A percentile compares a stretch with the other conserved stretches of the same genome.
These are phyloP conservation scores for Eustalomyia histrio DNA, from an alignment of 2,888 invertebrate species.

Conservation along the genomic window DNA sequence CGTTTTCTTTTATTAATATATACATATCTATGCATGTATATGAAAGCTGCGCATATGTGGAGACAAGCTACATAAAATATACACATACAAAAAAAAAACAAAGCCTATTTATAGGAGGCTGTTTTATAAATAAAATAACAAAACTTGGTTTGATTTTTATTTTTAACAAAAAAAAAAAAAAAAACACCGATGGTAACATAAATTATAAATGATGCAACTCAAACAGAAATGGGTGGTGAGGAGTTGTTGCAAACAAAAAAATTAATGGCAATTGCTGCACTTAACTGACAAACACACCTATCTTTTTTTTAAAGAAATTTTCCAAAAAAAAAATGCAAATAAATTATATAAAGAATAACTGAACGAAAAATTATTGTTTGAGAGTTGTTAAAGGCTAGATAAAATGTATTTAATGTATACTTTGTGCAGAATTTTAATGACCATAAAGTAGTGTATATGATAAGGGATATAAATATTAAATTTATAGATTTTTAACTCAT, in stretches of 20 bases:
- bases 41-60: slow-evolving; percentile 44
- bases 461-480: background rate
- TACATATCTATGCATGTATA: slow-evolving; percentile 1
- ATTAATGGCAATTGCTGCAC: slow-evolving; percentile 40
- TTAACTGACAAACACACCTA: slow-evolving; percentile 52
- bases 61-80: slow-evolving; percentile 18
- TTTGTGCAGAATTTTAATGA: slow-evolving; percentile 17
- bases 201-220: slow-evolving; percentile 58
- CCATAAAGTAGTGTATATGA: background rate
- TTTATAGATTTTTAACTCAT: no score
- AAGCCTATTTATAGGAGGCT: slow-evolving; percentile 64
- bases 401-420: slow-evolving; percentile 15
- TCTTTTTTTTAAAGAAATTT: slow-evolving; percentile 26
- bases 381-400: slow-evolving; percentile 11
- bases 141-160: slow-evolving; percentile 37
- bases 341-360: slow-evolving; percentile 13
- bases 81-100: slow-evolving; percentile 48
- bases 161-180: slow-evolving; percentile 39
- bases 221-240: slow-evolving; percentile 28
- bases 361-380: slow-evolving; percentile 21
- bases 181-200: slow-evolving; percentile 44
- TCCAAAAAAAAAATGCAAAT: background rate
- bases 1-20: slow-evolving; percentile 57
- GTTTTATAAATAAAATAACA: slow-evolving; percentile 50
- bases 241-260: slow-evolving; percentile 20